Percentiles rank a stretch among this genome's conserved stretches.
Evolutionary conservation across 1,140 invertebrate genomes (phyloP).

Genomic region (Physella acuta): DNA sequence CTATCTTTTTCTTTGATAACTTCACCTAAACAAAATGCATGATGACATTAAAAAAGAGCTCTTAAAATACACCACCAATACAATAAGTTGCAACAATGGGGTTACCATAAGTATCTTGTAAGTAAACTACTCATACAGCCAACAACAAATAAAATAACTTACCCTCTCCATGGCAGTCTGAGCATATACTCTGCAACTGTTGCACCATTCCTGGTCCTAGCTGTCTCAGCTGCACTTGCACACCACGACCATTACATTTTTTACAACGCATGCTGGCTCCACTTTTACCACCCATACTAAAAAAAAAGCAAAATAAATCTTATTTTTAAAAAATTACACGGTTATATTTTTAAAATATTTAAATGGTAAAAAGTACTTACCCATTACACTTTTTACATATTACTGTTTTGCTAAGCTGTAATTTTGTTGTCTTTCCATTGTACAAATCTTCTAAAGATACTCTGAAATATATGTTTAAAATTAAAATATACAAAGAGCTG

Average conservation of each 20-base stretch:
- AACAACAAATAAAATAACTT: constrained; percentile 61
- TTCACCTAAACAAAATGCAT: constrained; percentile 61
- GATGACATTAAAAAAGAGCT: neutral
- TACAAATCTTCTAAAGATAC: constrained; percentile 98
- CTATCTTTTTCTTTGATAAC: constrained; percentile 70
- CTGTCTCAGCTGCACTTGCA: constrained; percentile 88
- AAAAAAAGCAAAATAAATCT: constrained; percentile 3
- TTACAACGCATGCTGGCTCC: constrained; percentile 84
- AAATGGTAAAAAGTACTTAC: constrained; percentile 48
- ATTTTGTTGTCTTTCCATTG: constrained; percentile 90
- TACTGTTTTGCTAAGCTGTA: constrained; percentile 93
- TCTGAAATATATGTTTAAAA: constrained; percentile 50
- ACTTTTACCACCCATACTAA: constrained; percentile 77
- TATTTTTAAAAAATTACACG: neutral
- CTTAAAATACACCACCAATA: no score
- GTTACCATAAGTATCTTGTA: no score
- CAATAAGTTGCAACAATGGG: no score
- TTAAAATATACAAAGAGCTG: no score
- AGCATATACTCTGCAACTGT: constrained; percentile 89
- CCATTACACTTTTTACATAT: constrained; percentile 98
- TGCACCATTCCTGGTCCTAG: constrained; percentile 95
- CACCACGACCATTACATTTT: constrained; percentile 85
- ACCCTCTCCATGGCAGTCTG: constrained; percentile 85
- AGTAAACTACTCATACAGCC: no score
- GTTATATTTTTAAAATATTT: neutral